A percentile compares a stretch with the other conserved stretches of the same genome.
Evolutionary conservation across 2,113 vertebrate species (phyloP).

Genomic region (Phrynosoma blainvillii): DNA sequence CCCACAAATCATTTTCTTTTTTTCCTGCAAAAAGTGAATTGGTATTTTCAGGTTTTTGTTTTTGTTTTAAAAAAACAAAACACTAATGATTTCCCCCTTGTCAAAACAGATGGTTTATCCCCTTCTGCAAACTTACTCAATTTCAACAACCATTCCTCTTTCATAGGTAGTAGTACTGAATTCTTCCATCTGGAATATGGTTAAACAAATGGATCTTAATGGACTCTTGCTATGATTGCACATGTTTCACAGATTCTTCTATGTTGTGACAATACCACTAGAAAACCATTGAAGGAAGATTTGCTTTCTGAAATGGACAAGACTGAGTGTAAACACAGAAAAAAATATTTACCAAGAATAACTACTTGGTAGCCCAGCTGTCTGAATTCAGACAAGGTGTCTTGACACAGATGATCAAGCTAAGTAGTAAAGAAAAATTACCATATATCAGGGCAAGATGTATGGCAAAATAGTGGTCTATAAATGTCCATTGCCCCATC

Average conservation of each 20-base stretch:
- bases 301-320: conserved; percentile 5
- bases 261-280: neutral
- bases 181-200: no score
- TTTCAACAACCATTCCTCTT: no score
- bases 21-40: no score
- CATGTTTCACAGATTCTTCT: neutral
- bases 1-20: no score
- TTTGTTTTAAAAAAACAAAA: no score
- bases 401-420: neutral
- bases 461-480: neutral
- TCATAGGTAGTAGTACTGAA: no score
- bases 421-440: neutral
- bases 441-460: neutral
- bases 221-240: neutral
- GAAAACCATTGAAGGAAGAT: neutral
- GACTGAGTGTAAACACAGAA: neutral
- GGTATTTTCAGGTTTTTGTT: no score
- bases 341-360: neutral
- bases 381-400: neutral
- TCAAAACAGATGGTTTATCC: no score
- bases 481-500: neutral
- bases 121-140: no score
- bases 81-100: no score
- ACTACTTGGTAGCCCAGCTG: neutral
- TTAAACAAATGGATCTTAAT: conserved; percentile 4